Evolutionary conservation across 2,797 vertebrate species (phyloP).

Genomic region (Enteromius unitaeniatus): DNA sequence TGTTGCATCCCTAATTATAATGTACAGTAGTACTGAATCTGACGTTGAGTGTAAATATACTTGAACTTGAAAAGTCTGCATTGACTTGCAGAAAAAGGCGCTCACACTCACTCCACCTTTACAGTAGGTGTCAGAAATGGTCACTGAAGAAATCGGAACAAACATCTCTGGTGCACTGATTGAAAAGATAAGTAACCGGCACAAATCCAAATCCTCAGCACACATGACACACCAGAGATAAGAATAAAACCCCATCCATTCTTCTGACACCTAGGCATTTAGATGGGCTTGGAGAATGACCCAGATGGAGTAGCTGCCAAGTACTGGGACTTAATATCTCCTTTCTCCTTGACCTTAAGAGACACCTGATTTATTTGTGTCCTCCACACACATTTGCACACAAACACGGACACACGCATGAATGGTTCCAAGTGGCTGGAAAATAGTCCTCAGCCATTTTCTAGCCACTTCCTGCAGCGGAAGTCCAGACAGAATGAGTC

Average conservation of each 20-base stretch:
- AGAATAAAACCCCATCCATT: slow-evolving; percentile 19
- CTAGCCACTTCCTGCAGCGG: slow-evolving; percentile 43
- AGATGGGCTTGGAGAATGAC: slow-evolving; percentile 23
- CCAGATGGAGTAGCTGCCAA: slow-evolving; percentile 11
- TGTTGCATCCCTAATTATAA: too few species aligned
- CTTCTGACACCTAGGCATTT: slow-evolving; percentile 12
- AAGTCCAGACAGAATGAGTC: slow-evolving; percentile 38
- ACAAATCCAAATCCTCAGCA: neutral
- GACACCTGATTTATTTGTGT: slow-evolving; percentile 11
- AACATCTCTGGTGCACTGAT: neutral
- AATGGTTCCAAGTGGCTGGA: slow-evolving; percentile 43
- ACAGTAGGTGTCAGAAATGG: neutral
- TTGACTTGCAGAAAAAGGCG: neutral
- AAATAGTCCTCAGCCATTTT: slow-evolving; percentile 47
- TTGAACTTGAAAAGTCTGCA: too few species aligned
- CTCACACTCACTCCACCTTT: neutral
- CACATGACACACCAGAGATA: neutral
- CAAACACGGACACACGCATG: neutral
- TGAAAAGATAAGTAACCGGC: neutral
- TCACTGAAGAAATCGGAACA: neutral
- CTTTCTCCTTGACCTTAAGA: slow-evolving; percentile 41
- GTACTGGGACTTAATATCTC: slow-evolving; percentile 5
- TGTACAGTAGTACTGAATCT: too few species aligned
- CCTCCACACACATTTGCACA: neutral
- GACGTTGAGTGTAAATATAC: too few species aligned